A percentile compares a stretch with the other conserved stretches of the same genome.
phyloP scores from a whole-genome alignment of 2,113 vertebrate species.

The Tapirus terrestris region DNA sequence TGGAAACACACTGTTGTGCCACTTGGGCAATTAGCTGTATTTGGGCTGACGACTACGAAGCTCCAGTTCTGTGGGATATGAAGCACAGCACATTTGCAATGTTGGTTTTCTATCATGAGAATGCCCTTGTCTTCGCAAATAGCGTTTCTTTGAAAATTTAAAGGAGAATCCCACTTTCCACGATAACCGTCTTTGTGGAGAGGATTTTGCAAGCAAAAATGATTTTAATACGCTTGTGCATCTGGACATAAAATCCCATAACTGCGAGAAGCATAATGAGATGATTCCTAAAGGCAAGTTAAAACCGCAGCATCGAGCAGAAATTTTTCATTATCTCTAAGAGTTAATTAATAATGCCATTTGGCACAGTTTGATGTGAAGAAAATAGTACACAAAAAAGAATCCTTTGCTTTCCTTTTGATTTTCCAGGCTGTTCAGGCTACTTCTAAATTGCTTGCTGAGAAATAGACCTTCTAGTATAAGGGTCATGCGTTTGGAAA shows the following conservation, averaged over 20 bases:
- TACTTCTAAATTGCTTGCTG: slow-evolving; percentile 46
- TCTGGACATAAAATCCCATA: neutral
- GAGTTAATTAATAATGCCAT: slow-evolving; percentile 56
- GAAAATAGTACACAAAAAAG: neutral
- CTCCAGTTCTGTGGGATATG: neutral
- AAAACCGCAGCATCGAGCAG: neutral
- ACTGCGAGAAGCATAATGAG: slow-evolving; percentile 44
- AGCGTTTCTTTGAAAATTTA: slow-evolving; percentile 21
- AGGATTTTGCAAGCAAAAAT: slow-evolving; percentile 54
- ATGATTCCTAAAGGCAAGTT: slow-evolving; percentile 31
- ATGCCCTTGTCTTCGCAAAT: neutral
- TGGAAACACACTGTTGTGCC: neutral
- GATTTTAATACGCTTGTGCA: slow-evolving; percentile 12
- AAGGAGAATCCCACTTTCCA: neutral
- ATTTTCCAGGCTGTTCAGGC: neutral
- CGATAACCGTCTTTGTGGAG: neutral
- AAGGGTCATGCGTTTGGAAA: neutral
- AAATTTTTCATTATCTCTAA: slow-evolving; percentile 20
- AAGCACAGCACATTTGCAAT: neutral
- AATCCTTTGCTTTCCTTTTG: neutral
- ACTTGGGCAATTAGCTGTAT: neutral
- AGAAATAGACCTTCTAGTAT: neutral
- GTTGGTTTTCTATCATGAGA: neutral
- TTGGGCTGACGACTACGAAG: neutral
- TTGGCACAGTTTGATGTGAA: slow-evolving; percentile 1